Base-by-base conservation (phyloP, 2,113 vertebrate species). In the Cyanoramphus novaezelandiae region DNA sequence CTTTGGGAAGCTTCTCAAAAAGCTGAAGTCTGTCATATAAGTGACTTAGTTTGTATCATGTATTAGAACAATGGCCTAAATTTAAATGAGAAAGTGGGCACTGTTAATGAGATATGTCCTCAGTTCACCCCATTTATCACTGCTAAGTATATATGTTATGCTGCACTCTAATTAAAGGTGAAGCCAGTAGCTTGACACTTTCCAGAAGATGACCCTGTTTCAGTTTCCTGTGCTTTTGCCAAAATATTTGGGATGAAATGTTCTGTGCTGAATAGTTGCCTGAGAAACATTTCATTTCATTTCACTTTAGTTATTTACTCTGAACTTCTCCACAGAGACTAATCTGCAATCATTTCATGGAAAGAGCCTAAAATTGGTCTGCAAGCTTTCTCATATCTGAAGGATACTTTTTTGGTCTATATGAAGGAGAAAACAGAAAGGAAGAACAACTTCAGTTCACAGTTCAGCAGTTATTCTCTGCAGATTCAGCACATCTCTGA, bases 41-140 rank as follows among this genome's bases (percentile, higher is more conserved):
- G 46, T 84, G 72, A 47, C 89, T 91, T 84, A 55, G 69, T 72
- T 89, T 78, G 92, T 1, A 0, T 91, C 52, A 13, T 72, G 49
- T 78, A 33, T 57, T 79, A 49, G 57, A 89, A 85, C 78, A 96
- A 53, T 90, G 74, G 67, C 82, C 84, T 91, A 68, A 90, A 95
- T 94, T 85, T 91, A 76, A 82, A 85, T 82, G 63, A 87, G 84
- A 94, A 44, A 92, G 77, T 75, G 63, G 74, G 60, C 0, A 10
- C 62, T 68, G 83, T 80, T 94, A 94, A 95, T 95, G 77, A 92
- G 65, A 64, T 70, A 55, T 95, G 94, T 85, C 89, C 93, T 97
- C 84, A 72, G 69, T 57, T 95, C 65, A 93, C 83, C 88, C 46
- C 43, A 43, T 84, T 91, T 95, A 35, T 69, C 69, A 75, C 28